Percentiles rank a stretch among this genome's conserved stretches.
These are phyloP conservation scores for Acropternis orthonyx DNA, from an alignment of 2,797 vertebrate species.

Conservation along the genomic window DNA sequence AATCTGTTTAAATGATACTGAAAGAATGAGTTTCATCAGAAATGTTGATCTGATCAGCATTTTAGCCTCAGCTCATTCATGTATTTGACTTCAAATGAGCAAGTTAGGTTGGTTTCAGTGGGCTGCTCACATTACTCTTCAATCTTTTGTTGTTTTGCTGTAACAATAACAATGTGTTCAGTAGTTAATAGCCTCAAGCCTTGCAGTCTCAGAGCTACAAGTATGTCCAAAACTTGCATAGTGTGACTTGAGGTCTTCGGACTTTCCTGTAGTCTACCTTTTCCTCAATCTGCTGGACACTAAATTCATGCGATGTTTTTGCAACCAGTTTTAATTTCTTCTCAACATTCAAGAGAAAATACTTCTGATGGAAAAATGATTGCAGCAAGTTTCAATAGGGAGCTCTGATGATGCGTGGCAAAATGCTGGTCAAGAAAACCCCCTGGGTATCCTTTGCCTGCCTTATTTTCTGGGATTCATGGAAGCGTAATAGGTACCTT, in stretches of 20 bases:
- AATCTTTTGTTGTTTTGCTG: not conserved
- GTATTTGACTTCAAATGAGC: not conserved
- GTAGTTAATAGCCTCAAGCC: not conserved
- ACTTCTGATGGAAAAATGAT: not conserved
- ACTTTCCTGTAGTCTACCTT: not conserved
- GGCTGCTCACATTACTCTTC: not conserved
- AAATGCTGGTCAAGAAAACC: not conserved
- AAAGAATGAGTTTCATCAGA: not conserved
- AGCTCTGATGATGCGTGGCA: not conserved
- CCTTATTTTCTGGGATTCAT: not conserved
- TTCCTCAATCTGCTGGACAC: not conserved
- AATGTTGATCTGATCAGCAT: not conserved
- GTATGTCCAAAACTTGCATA: not conserved
- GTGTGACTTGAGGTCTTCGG: not conserved
- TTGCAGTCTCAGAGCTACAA: not conserved
- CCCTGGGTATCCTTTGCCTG: not conserved
- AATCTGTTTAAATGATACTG: not conserved
- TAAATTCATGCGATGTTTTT: not conserved
- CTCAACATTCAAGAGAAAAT: not conserved
- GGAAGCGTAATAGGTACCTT: rapidly evolving
- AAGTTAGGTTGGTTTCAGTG: not conserved
- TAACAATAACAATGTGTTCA: not conserved
- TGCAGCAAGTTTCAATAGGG: not conserved
- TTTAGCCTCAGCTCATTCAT: not conserved
- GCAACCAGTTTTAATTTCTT: not conserved